A percentile compares a stretch with the other conserved stretches of the same genome.
These are phyloP conservation scores for Napeogenes sylphis DNA, from an alignment of 2,888 invertebrate genomes.

Conservation along the genomic window DNA sequence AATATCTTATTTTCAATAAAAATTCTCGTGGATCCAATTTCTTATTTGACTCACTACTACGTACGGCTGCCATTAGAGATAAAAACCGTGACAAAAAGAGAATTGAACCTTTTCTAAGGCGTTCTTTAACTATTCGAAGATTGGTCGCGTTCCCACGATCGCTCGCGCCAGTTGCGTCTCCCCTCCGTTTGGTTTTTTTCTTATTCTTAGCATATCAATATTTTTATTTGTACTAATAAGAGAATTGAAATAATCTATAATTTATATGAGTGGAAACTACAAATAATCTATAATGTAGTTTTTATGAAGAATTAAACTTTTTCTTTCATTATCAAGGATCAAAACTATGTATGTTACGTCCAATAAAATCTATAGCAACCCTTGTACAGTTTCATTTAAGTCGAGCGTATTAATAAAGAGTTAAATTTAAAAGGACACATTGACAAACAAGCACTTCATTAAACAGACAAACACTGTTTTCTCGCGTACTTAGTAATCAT, in stretches of 20 bases:
- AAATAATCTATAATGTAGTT: no score
- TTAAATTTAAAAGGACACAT: not conserved
- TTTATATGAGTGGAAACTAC: no score
- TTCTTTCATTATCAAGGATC: no score
- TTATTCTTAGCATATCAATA: conserved; percentile 51
- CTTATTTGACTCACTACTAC: conserved; percentile 32
- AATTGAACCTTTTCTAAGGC: conserved; percentile 77
- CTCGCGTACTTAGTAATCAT: conserved; percentile 62
- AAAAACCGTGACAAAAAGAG: conserved; percentile 63
- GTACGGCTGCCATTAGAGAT: conserved; percentile 58
- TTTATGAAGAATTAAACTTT: no score
- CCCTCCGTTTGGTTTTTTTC: conserved; percentile 59
- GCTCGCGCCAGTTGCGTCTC: conserved; percentile 75
- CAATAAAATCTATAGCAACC: not conserved
- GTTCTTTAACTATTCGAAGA: conserved; percentile 68
- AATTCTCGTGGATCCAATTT: conserved; percentile 56
- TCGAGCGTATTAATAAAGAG: not conserved
- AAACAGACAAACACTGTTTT: conserved; percentile 49
- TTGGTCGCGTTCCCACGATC: conserved; percentile 76
- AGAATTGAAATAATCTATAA: not conserved
- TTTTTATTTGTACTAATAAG: conserved; percentile 35
- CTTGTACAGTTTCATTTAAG: not conserved
- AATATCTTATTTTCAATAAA: conserved; percentile 33
- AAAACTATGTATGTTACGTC: no score
- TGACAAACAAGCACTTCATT: conserved; percentile 42